Base-by-base conservation (phyloP, 2,113 vertebrate genomes). In the Lepus europaeus region DNA sequence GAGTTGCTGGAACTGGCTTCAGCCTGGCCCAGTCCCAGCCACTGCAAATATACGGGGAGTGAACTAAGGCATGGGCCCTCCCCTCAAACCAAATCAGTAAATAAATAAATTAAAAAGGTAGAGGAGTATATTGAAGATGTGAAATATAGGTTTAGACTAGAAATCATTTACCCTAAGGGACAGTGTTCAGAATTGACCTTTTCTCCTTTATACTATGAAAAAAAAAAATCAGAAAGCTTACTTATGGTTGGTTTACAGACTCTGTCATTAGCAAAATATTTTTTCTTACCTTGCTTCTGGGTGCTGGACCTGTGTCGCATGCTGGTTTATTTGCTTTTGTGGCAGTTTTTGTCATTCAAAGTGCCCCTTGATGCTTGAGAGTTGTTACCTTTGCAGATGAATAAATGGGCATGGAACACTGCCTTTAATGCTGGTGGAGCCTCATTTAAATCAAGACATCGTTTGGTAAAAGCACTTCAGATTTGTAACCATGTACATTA, bases 121-220 rank as follows among this genome's bases (percentile, higher is more conserved):
- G 23, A 90, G 10, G 69, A 93, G 33, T 61, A 70, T 89, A 93
- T 25, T 39, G 19, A 93, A 25, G 39, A 33, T 86, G 53, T 53
- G 12, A 93, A 68, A 69, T 33, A 1, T 0, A 88, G 76, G 1
- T 84, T 87, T 87, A 39, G 31, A 19, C 61, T 4, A 82, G 2
- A 87, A 79, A 36, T 53, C 16, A 29, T n/a, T 92, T 20, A 70
- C 10, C 5, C 39, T 77, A 63, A 94, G 20, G n/a, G 53, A 51
- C n/a, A 29, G 4, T 76, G 6, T 39, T 72, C 3, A 45, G 7
- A 87, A 45, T 16, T 68, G 6, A 17, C 6, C 39, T 23, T 80
- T 95, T 69, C 23, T 45, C 11, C 5, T 76, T 85, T 31, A 77
- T 89, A n/a, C 10, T 10, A 29, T 49, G 22, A 27, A 53, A 81